Evolutionary conservation across 2,113 vertebrate species (phyloP).

Genomic region (Bufo bufo): DNA sequence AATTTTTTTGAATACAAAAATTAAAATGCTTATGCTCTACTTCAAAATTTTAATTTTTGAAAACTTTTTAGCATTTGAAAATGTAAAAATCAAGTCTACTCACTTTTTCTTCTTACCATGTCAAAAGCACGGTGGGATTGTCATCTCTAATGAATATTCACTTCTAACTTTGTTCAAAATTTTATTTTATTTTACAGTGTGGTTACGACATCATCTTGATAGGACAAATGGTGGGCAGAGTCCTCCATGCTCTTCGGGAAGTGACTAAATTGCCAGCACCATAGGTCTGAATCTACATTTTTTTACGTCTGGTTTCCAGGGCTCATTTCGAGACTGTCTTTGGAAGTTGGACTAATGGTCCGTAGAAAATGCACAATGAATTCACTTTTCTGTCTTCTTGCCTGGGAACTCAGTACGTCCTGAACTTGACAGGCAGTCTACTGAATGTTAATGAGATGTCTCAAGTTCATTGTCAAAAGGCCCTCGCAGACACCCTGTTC

Average conservation of each 20-base stretch:
- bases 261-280: not conserved
- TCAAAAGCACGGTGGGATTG: conserved; percentile 21
- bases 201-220: not conserved
- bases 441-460: conserved; percentile 79
- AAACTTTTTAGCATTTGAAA: conserved; percentile 61
- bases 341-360: conserved; percentile 76
- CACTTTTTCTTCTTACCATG: conserved; percentile 44
- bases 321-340: conserved; percentile 68
- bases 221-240: not conserved
- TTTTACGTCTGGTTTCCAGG: conserved; percentile 75
- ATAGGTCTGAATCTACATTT: conserved; percentile 37
- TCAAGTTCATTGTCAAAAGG: conserved; percentile 82
- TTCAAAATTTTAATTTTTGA: not conserved
- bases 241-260: conserved; percentile 8
- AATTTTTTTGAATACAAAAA: not conserved
- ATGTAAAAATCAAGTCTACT: conserved; percentile 71
- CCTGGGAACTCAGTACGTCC: conserved; percentile 80
- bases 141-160: not conserved
- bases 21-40: not conserved
- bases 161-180: not conserved
- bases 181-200: not conserved
- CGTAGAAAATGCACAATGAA: conserved; percentile 70
- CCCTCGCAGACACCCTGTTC: conserved; percentile 61
- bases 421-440: conserved; percentile 73
- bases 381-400: conserved; percentile 67